phyloP scores from a whole-genome alignment of 1,140 invertebrate genomes.

The Nixonia krombeini region DNA sequence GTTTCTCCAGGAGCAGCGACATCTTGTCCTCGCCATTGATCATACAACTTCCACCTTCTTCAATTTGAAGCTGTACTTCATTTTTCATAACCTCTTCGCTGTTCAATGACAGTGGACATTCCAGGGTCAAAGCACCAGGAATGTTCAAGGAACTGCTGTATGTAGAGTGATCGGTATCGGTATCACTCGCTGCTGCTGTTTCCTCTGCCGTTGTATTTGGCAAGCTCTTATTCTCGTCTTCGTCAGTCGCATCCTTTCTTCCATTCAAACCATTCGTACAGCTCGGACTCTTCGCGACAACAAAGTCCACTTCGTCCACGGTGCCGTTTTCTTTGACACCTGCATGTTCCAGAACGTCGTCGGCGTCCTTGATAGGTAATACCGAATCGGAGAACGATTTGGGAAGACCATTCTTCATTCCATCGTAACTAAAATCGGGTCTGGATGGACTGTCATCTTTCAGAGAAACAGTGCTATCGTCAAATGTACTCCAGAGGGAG shows the following conservation, averaged over 20 bases:
- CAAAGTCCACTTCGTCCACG: slow-evolving; percentile 32
- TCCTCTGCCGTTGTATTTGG: background rate
- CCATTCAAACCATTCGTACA: background rate
- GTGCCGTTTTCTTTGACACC: background rate
- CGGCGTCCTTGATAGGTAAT: slow-evolving; percentile 9
- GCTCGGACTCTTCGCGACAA: background rate
- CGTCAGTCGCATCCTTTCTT: no score
- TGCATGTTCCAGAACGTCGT: background rate
- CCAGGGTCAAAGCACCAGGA: slow-evolving; percentile 31
- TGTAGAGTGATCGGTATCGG: slow-evolving; percentile 66
- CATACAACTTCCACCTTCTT: slow-evolving; percentile 16
- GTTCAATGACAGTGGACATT: slow-evolving; percentile 20
- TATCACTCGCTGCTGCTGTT: slow-evolving; percentile 45
- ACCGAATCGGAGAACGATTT: slow-evolving; percentile 63
- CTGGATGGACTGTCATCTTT: slow-evolving; percentile 48
- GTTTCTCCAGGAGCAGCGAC: slow-evolving; percentile 31
- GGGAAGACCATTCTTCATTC: slow-evolving; percentile 8
- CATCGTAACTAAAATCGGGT: background rate
- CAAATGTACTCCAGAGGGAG: slow-evolving; percentile 63
- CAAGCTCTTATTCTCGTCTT: background rate
- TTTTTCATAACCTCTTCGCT: slow-evolving; percentile 24
- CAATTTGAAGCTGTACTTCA: slow-evolving; percentile 35
- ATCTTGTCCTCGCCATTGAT: slow-evolving; percentile 41
- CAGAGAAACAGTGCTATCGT: slow-evolving; percentile 59
- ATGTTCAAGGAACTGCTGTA: slow-evolving; percentile 47